Conservation (phyloP, 2,888 invertebrate species). For the Gastracanthus pulcherrimus region DNA sequence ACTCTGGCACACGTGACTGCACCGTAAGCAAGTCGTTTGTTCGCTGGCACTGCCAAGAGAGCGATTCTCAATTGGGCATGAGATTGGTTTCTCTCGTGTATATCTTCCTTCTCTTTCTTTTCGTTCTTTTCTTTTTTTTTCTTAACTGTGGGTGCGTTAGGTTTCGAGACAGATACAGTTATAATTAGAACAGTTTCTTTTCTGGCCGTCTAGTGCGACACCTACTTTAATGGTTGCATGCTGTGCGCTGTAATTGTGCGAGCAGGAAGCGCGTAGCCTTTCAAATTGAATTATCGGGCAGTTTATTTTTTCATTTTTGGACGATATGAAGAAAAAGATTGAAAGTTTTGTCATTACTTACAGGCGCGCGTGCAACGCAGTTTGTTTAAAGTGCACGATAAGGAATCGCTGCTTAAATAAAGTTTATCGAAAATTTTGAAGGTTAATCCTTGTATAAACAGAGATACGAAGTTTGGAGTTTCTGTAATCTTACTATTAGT, state of each 20-base stretch:
- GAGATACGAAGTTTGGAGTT: not conserved
- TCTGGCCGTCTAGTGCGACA: not conserved
- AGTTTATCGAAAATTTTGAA: constrained; percentile 27
- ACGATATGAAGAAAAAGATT: not conserved
- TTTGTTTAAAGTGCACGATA: not conserved
- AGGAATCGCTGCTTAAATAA: not conserved
- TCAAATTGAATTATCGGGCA: constrained; percentile 31
- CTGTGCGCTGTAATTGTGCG: not conserved
- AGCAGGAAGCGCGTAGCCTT: not conserved
- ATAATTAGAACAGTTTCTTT: constrained; percentile 23
- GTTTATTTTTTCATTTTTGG: constrained; percentile 5
- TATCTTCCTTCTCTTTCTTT: constrained; percentile 17
- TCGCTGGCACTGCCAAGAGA: not conserved
- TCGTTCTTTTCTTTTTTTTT: not conserved
- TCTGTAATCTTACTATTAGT: not conserved
- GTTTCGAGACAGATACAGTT: constrained; percentile 7
- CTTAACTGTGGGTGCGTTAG: not conserved
- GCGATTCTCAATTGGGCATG: constrained; percentile 11
- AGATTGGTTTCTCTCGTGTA: not conserved
- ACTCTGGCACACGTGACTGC: not conserved
- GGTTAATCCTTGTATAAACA: not conserved
- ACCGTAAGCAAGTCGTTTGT: not conserved
- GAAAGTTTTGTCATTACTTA: not conserved
- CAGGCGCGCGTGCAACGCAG: not conserved
- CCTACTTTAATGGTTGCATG: not conserved